These are phyloP conservation scores for Aurelia sp. DNA, from an alignment of 30 jellyfish, hydroid and myxozoan genomes.

Conservation along the genomic window DNA sequence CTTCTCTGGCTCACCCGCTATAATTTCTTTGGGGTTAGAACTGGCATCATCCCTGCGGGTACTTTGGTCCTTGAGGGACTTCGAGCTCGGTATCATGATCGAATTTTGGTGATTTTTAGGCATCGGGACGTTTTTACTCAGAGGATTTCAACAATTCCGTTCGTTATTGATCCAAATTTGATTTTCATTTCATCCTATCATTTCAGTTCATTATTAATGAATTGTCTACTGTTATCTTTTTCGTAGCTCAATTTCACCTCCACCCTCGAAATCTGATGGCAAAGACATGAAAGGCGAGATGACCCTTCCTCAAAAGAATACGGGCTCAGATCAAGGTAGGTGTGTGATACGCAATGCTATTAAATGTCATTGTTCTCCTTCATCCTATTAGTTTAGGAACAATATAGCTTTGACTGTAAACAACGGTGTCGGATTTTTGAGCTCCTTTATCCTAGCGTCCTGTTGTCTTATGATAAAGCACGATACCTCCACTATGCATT, in stretches of 20 bases:
- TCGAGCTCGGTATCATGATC: too few relatives aligned
- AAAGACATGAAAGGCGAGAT: slow-evolving; percentile 34
- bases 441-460: slow-evolving; percentile 24
- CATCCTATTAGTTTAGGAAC: slow-evolving; percentile 54
- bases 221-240: neutral
- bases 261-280: slow-evolving; percentile 30
- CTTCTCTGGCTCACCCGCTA: too few relatives aligned
- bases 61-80: too few relatives aligned
- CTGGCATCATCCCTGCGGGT: too few relatives aligned
- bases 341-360: slow-evolving; percentile 48
- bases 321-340: slow-evolving; percentile 64
- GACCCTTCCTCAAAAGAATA: slow-evolving; percentile 5
- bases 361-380: slow-evolving; percentile 20
- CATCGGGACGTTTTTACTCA: too few relatives aligned
- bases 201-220: too few relatives aligned
- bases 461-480: slow-evolving; percentile 17
- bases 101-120: too few relatives aligned
- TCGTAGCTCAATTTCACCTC: slow-evolving; percentile 37
- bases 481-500: neutral
- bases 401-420: slow-evolving; percentile 45
- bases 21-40: too few relatives aligned
- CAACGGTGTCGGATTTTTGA: slow-evolving; percentile 40
- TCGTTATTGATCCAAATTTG: too few relatives aligned
- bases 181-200: too few relatives aligned
- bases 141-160: too few relatives aligned